Base-by-base conservation (phyloP, 1,140 invertebrate genomes). In the Octopus bimaculoides region DNA sequence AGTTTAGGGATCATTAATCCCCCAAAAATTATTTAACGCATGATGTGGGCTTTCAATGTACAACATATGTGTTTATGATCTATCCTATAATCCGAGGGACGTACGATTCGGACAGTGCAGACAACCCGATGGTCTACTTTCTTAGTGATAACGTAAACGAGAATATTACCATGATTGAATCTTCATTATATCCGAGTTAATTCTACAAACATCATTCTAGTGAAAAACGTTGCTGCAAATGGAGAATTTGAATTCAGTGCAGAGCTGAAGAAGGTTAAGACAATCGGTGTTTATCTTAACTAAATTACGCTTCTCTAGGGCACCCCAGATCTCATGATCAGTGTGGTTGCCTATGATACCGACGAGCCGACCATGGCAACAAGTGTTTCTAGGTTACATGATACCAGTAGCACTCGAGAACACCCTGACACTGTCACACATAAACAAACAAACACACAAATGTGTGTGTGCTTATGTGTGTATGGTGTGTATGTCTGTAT, bases 161-260 rank as follows among this genome's bases (percentile, higher is more conserved):
- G 9, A 77, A 26, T 77, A 53, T 77, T 26, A 8, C 76, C 14
- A 52, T 77, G 76, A 2, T 53, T 77, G 76, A 9, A 77, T 77
- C 41, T 52, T 77, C 12, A 4, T 9, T 75, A 20, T 52, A 75
- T 75, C 52, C 73, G 4, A 20, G 52, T 75, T 61, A 61, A 61
- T 17, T 17, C 14, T 61, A 3, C 17, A 17, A 61, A 61, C 56
- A 12, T 3, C 56, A 1, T 61, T 61, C 56, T 61, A 61, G 17
- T 3, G 2, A 61, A 61, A 61, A 61, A 61, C 17, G 56, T 1
- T 61, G 56, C 56, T 12, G 56, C 56, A 61, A 61, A 61, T 61
- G 56, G 17, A 12, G 56, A 61, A 17, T 61, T 61, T 17, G 17
- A 61, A 61, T 61, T 61, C 56, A 9, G 56, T 61, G 56, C 56